Evolutionary conservation across 2,888 invertebrate species (phyloP), one percentile per base, ranked within the genome.

Genomic region (Leptopterna dolabrata): DNA sequence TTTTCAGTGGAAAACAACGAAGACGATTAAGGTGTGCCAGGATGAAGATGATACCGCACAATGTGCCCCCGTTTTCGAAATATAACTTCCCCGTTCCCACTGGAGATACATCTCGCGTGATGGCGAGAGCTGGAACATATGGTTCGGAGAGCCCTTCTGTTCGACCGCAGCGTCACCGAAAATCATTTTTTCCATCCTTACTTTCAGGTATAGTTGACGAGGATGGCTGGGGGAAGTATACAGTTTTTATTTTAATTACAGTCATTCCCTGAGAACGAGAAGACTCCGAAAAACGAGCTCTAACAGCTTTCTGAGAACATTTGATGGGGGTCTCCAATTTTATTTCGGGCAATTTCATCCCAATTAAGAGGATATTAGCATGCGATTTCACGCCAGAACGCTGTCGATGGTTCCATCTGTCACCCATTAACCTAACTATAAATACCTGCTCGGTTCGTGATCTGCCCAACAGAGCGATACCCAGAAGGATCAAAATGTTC

Each of bases 81-180:
- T 63, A 6, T 3, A 63, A 24, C 63, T 24, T 63, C 63, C 19
- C 63, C 19, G 63, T 63, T 63, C 63, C 63, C 63, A 63, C 63
- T 63, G 24, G 24, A 63, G 19, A 63, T 63, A 63, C 73, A 73
- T 73, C 73, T 73, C 73, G 73, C 73, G 73, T 73, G 73, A 73
- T 73, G 41, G 14, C 73, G 29, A 27, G 19, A 24, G 9, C 43
- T 4, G 81, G 81, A 55, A 29, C 81, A 81, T 81, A 81, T 81
- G 81, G 81, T 43, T 55, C 63, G 30, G 16, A 27, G 36, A 27
- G 9, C 6, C 81, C 81, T 81, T 81, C 81, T 81, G 81, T 81
- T 55, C 81, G 81, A 81, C 81, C 81, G 81, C 81, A 81, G 43
- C 55, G 55, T 51, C 63, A 16, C 81, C 81, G n/a, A 81, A 81